Evolutionary conservation across 1,140 invertebrate species (phyloP).

Genomic region (Drosophila bocki): DNA sequence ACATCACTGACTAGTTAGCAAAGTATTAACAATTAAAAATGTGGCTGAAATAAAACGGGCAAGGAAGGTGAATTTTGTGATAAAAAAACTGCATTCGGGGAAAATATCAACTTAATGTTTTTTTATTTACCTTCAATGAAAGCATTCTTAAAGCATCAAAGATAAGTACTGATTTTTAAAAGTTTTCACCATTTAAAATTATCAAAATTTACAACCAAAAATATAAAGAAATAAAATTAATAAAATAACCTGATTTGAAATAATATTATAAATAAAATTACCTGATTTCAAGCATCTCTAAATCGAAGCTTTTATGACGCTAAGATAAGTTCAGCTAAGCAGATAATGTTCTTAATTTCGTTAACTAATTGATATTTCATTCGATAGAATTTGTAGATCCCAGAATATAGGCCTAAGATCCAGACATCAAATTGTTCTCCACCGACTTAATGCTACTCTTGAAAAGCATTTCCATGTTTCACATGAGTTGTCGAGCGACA

Average conservation of each 20-base stretch:
- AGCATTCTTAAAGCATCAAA: too few species aligned
- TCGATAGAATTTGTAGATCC: conserved; percentile 2
- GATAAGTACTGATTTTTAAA: too few species aligned
- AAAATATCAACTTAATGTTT: neutral
- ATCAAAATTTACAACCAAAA: too few species aligned
- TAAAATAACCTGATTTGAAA: too few species aligned
- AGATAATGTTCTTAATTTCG: too few species aligned
- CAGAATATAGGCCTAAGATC: neutral
- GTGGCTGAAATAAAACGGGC: neutral
- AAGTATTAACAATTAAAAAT: conserved; percentile 14
- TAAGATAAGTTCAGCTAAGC: neutral
- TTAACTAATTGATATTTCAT: too few species aligned
- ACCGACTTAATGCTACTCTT: neutral
- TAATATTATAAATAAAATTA: too few species aligned
- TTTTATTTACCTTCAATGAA: too few species aligned
- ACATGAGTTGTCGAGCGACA: conserved; percentile 12
- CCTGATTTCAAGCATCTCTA: too few species aligned
- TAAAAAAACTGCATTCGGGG: neutral
- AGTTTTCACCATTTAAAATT: too few species aligned
- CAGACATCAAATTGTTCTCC: neutral
- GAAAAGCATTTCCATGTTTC: conserved; percentile 39
- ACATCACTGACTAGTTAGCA: conserved; percentile 1
- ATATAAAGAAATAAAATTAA: too few species aligned
- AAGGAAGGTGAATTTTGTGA: neutral
- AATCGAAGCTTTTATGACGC: too few species aligned